These are phyloP conservation scores for Hydroisotoma schaefferi DNA, from an alignment of 2,888 invertebrate species.

Conservation along the genomic window DNA sequence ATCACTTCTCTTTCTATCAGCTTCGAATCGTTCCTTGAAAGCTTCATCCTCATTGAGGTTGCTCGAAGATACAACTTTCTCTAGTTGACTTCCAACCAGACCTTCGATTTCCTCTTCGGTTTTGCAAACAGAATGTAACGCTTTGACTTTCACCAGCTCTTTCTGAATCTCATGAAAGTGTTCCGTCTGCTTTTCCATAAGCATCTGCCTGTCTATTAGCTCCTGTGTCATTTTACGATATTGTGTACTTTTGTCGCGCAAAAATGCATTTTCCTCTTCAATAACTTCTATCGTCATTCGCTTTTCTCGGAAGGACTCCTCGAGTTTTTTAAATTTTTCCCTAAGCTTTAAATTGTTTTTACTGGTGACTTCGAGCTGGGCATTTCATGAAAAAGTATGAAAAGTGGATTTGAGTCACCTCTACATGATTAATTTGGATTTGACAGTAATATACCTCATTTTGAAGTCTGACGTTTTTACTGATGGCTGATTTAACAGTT, in stretches of 20 bases:
- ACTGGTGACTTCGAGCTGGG: conserved; percentile 35
- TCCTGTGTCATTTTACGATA: conserved; percentile 33
- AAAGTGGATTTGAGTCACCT: neutral
- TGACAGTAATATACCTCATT: too few relatives aligned
- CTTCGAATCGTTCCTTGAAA: neutral
- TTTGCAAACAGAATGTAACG: conserved; percentile 34
- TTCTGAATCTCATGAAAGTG: conserved; percentile 19
- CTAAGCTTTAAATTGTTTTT: conserved; percentile 36
- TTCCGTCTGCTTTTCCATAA: conserved; percentile 35
- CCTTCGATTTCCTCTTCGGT: conserved; percentile 25
- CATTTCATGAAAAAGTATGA: neutral
- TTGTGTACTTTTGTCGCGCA: conserved; percentile 39
- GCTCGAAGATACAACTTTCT: conserved; percentile 25
- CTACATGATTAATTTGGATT: too few relatives aligned
- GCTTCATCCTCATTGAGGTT: too few relatives aligned
- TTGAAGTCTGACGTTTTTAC: conserved; percentile 39
- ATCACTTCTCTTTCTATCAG: neutral
- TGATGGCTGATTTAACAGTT: conserved; percentile 43
- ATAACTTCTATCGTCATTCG: conserved; percentile 41
- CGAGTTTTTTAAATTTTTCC: conserved; percentile 25
- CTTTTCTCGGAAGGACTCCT: conserved; percentile 23
- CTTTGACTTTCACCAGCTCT: conserved; percentile 25
- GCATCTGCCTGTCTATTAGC: conserved; percentile 35
- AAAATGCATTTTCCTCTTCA: conserved; percentile 38
- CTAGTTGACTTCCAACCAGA: conserved; percentile 22